Percentiles rank a stretch among this genome's conserved stretches.
phyloP scores from a whole-genome alignment of 2,797 vertebrate genomes.

The Falco concolor region DNA sequence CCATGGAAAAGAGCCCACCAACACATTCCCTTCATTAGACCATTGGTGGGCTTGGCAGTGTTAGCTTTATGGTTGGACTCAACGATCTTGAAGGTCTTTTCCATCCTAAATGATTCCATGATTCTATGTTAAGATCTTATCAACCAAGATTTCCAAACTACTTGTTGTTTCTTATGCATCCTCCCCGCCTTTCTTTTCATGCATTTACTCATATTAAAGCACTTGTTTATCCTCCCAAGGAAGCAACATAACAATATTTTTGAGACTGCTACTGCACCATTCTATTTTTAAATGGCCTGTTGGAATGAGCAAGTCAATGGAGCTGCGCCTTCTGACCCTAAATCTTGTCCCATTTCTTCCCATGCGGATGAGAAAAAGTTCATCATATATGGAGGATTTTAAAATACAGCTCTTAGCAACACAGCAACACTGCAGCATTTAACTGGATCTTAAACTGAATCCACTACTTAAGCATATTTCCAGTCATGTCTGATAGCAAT shows the following conservation, averaged over 20 bases:
- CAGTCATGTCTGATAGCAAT: conserved; percentile 22
- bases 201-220: neutral
- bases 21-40: neutral
- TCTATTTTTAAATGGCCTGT: neutral
- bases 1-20: neutral
- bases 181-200: neutral
- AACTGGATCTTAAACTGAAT: neutral
- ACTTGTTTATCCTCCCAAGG: neutral
- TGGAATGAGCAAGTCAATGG: neutral
- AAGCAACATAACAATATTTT: neutral
- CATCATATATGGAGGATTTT: neutral
- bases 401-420: neutral
- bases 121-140: neutral
- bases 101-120: too few relatives aligned
- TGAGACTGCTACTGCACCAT: neutral
- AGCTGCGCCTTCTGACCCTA: neutral
- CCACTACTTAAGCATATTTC: neutral
- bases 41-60: too few relatives aligned
- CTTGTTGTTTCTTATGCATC: neutral
- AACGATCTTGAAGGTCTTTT: too few relatives aligned
- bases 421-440: neutral
- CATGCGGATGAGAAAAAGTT: neutral
- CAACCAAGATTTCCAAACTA: neutral
- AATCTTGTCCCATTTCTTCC: neutral
- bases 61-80: too few relatives aligned